Evolutionary conservation across 1,140 invertebrate genomes (phyloP).

Genomic region (Penaeus indicus): DNA sequence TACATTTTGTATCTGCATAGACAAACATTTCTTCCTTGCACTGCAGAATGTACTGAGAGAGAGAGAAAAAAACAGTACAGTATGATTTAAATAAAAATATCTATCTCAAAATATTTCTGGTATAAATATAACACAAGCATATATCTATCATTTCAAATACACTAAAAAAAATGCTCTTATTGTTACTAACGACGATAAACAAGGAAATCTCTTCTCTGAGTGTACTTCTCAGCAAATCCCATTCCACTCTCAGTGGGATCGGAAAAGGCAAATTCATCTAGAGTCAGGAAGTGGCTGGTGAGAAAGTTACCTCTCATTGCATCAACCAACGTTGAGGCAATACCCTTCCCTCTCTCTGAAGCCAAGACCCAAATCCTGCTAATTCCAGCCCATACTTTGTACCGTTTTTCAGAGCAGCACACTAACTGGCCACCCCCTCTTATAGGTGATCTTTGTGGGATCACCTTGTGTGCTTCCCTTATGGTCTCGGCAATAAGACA

Average conservation of each 20-base stretch:
- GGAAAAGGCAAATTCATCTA: slow-evolving; percentile 71
- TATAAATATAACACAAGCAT: too few species aligned
- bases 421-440: background rate
- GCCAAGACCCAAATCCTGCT: slow-evolving; percentile 58
- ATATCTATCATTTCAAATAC: too few species aligned
- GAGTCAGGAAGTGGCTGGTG: slow-evolving; percentile 67
- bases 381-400: slow-evolving; percentile 59
- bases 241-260: slow-evolving; percentile 72
- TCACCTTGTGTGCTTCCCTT: slow-evolving; percentile 54
- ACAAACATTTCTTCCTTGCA: too few species aligned
- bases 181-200: slow-evolving; percentile 68
- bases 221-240: slow-evolving; percentile 71
- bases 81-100: too few species aligned
- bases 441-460: slow-evolving; percentile 21
- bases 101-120: too few species aligned
- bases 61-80: too few species aligned
- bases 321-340: slow-evolving; percentile 58
- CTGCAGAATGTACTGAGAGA: too few species aligned
- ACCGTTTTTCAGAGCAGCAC: slow-evolving; percentile 52
- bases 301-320: slow-evolving; percentile 55
- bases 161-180: background rate
- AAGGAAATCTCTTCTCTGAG: slow-evolving; percentile 69
- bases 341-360: slow-evolving; percentile 35
- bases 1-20: too few species aligned
- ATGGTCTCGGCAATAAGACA: slow-evolving; percentile 63